phyloP scores from a whole-genome alignment of 1,140 invertebrate species.

The Saccostrea cuccullata region DNA sequence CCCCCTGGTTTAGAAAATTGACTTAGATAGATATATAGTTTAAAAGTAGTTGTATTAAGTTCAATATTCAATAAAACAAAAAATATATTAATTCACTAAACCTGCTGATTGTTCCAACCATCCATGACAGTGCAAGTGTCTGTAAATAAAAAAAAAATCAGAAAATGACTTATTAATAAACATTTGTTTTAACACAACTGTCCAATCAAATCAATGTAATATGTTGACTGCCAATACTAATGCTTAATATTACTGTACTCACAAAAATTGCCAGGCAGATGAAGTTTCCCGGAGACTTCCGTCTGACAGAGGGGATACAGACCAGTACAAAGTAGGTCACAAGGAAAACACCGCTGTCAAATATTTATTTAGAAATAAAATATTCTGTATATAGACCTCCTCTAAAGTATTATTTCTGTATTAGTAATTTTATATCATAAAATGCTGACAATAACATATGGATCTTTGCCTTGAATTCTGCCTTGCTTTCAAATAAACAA shows the following conservation, averaged over 20 bases:
- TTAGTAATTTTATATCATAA: too few relatives aligned
- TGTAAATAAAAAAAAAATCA: constrained; percentile 60
- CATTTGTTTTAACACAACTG: not conserved
- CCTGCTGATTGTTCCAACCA: constrained; percentile 78
- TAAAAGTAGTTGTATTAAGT: too few relatives aligned
- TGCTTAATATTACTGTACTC: constrained; percentile 67
- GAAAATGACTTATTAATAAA: not conserved
- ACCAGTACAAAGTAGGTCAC: constrained; percentile 88
- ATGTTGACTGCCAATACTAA: not conserved
- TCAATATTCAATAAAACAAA: too few relatives aligned
- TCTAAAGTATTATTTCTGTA: too few relatives aligned
- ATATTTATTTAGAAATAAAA: constrained; percentile 21
- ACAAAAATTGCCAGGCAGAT: constrained; percentile 81
- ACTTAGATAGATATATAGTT: too few relatives aligned
- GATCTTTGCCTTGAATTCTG: too few relatives aligned
- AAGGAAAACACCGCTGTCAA: constrained; percentile 49
- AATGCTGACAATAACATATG: too few relatives aligned
- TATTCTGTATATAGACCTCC: not conserved
- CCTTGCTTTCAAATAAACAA: too few relatives aligned
- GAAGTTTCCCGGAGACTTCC: constrained; percentile 80
- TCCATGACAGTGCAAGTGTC: constrained; percentile 81
- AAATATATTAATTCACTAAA: not conserved
- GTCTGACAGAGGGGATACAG: constrained; percentile 88
- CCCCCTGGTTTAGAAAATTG: too few relatives aligned
- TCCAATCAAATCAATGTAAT: too few relatives aligned